Conservation (phyloP, 1,140 invertebrate genomes). For the Drosophila persimilis region DNA sequence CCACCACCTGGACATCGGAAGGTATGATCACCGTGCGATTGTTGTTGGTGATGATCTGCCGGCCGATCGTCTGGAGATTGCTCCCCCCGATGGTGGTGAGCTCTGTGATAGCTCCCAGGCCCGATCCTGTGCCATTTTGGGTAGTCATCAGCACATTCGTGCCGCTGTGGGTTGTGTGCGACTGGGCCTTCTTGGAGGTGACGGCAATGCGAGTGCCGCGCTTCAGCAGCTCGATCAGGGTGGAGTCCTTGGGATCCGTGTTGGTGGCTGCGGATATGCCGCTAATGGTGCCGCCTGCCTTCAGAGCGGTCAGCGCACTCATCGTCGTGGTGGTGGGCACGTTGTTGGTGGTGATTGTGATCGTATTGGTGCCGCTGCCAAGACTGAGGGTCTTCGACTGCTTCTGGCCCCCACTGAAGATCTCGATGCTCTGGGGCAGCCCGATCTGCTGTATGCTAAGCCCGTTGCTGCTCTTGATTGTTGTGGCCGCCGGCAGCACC, state of each 20-base stretch:
- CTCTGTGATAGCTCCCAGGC: constrained; percentile 27
- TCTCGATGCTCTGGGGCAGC: constrained; percentile 76
- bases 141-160: constrained; percentile 42
- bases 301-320: constrained; percentile 64
- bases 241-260: constrained; percentile 84
- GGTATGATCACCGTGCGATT: constrained; percentile 80
- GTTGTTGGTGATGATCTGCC: constrained; percentile 78
- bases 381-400: constrained; percentile 62
- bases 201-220: constrained; percentile 88
- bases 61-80: constrained; percentile 43
- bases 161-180: constrained; percentile 35
- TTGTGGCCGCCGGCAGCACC: constrained; percentile 65
- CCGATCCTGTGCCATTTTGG: constrained; percentile 18
- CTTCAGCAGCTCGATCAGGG: constrained; percentile 86
- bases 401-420: constrained; percentile 68
- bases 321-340: constrained; percentile 72
- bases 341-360: constrained; percentile 74
- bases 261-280: constrained; percentile 48
- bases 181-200: constrained; percentile 79
- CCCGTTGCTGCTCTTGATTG: constrained; percentile 71
- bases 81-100: constrained; percentile 46
- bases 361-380: constrained; percentile 67
- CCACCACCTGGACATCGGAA: constrained; percentile 75
- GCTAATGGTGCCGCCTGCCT: constrained; percentile 50
- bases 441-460: constrained; percentile 75